Base-by-base conservation (phyloP, 1,140 invertebrate species). In the Nephila pilipes region DNA sequence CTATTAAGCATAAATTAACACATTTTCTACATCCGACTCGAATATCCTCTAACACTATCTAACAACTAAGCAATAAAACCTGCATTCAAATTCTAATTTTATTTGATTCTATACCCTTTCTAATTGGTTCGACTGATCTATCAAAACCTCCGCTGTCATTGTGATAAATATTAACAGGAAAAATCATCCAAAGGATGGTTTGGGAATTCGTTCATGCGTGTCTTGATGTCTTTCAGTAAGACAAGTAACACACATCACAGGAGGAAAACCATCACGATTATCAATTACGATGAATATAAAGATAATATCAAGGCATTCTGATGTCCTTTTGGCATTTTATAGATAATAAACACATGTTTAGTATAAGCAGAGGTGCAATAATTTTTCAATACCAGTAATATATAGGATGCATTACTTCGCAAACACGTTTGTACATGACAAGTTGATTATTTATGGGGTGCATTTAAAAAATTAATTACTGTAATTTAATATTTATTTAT, bases 341-440 rank as follows among this genome's bases (percentile, higher is more conserved):
- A 18, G 69, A 75, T 75, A 32, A 32, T 75, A 36, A 32, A 36
- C 69, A 75, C 29, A 75, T 75, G 69, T 75, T 75, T 75, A 36
- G 29, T 75, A 5, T 75, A 75, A 32, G 69, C 58, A 32, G 29
- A 12, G 14, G 20, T 32, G 69, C 22, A 20, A 60, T 60, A 18
- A 22, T 60, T 20, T 75, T 65, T 65, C 29, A 18, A 18, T 75
- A 36, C 12, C 46, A 46, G 12, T 46, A 46, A 46, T 10, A 46
- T 46, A 20, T 32, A 18, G 32, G 32, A 32, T 20, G 29, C 14
- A 32, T 32, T 32, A 18, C 4, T 75, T n/a, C 18, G 32, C 18
- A 29, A 18, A 75, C 32, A 1, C 1, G 29, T 18, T 36, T 32
- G 29, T 36, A 20, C 2, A 2, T 75, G 16, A 18, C 16, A 32